phyloP scores from a whole-genome alignment of 2,888 invertebrate genomes.

The Dasysyrphus albostriatus region DNA sequence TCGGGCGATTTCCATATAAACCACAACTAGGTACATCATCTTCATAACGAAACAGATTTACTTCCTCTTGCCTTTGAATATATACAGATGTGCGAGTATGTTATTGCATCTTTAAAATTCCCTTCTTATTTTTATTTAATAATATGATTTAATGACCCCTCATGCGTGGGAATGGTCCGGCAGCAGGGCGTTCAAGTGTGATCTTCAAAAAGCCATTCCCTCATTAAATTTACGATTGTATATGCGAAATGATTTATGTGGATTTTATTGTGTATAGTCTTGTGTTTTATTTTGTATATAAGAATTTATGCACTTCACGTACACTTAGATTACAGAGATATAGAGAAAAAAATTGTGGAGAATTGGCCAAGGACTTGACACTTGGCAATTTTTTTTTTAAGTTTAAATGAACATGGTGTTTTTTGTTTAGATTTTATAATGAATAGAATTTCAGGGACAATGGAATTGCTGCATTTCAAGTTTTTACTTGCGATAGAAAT shows the following conservation, averaged over 20 bases:
- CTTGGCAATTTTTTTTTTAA: slow-evolving; percentile 10
- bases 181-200: slow-evolving; percentile 37
- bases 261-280: slow-evolving; percentile 51
- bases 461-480: background rate
- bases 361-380: slow-evolving; percentile 39
- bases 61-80: slow-evolving; percentile 48
- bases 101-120: background rate
- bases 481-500: background rate
- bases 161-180: slow-evolving; percentile 54
- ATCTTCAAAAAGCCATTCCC: slow-evolving; percentile 52
- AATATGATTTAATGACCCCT: slow-evolving; percentile 55
- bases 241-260: slow-evolving; percentile 72
- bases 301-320: slow-evolving; percentile 32
- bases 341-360: slow-evolving; percentile 23
- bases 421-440: background rate
- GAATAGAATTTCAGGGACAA: background rate
- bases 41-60: slow-evolving; percentile 31
- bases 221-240: slow-evolving; percentile 52
- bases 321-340: slow-evolving; percentile 38
- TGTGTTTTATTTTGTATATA: slow-evolving; percentile 34
- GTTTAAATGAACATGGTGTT: slow-evolving; percentile 32
- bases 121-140: background rate
- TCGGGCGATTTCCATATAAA: background rate
- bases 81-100: too few relatives aligned
- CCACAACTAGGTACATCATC: slow-evolving; percentile 37